These are phyloP conservation scores for Fopius arisanus DNA, from an alignment of 1,140 invertebrate species.

Conservation along the genomic window DNA sequence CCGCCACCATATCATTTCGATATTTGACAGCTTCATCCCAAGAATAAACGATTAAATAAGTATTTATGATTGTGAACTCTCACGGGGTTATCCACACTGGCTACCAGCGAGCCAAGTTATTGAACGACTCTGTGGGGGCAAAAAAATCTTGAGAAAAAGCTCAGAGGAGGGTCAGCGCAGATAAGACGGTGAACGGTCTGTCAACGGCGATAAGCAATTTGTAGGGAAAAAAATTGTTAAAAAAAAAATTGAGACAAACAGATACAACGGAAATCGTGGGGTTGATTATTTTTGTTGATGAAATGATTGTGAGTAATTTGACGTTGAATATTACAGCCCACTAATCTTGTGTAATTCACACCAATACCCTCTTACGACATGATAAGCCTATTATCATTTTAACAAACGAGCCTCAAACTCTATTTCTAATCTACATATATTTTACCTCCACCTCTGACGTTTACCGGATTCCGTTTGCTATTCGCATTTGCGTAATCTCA, in stretches of 20 bases:
- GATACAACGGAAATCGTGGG: not conserved
- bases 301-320: not conserved
- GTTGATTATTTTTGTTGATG: not conserved
- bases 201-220: slow-evolving; percentile 61
- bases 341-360: slow-evolving; percentile 48
- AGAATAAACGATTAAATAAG: not conserved
- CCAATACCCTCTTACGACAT: not conserved
- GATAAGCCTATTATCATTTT: slow-evolving; percentile 38
- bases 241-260: not conserved
- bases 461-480: slow-evolving; percentile 35
- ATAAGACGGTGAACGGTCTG: slow-evolving; percentile 50
- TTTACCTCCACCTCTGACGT: slow-evolving; percentile 6
- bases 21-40: not conserved
- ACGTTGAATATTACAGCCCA: not conserved
- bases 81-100: not conserved
- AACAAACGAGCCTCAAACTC: slow-evolving; percentile 46
- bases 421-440: slow-evolving; percentile 33
- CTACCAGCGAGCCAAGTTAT: not conserved
- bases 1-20: not conserved
- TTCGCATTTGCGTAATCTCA: slow-evolving; percentile 43
- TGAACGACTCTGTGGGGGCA: not conserved
- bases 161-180: slow-evolving; percentile 45
- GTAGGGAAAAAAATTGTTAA: slow-evolving; percentile 37
- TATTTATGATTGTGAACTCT: not conserved
- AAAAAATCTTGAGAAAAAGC: slow-evolving; percentile 31